These are phyloP conservation scores for Chondrilla cf. caribensis DNA, from an alignment of 37 sponge, comb jelly and placozoan species.

Conservation along the genomic window DNA sequence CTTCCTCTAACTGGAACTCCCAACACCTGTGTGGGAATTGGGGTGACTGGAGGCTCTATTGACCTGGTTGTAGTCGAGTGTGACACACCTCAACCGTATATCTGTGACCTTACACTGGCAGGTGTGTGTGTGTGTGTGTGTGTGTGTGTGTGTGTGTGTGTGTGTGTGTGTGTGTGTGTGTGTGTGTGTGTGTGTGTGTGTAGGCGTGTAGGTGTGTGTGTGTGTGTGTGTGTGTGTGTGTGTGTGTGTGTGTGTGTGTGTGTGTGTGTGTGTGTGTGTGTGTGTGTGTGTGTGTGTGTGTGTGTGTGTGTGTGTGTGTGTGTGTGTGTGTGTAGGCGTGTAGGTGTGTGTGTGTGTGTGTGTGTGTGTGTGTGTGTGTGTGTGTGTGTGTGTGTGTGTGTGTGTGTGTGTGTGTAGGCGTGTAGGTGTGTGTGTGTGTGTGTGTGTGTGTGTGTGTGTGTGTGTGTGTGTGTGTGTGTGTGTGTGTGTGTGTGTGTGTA, in stretches of 20 bases:
- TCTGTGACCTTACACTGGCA: neutral
- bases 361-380: conserved; percentile 17
- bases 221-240: conserved; percentile 17
- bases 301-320: conserved; percentile 18
- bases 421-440: conserved; percentile 16
- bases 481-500: conserved; percentile 11
- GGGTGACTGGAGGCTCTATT: neutral
- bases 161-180: conserved; percentile 26
- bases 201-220: conserved; percentile 3
- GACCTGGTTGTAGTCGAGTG: conserved; percentile 4
- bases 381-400: conserved; percentile 22
- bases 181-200: conserved; percentile 22
- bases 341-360: conserved; percentile 16
- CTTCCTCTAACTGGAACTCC: neutral
- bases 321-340: conserved; percentile 18
- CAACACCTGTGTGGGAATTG: neutral
- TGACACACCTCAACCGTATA: neutral
- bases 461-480: conserved; percentile 1
- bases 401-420: conserved; percentile 4
- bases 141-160: conserved; percentile 8
- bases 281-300: neutral
- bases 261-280: conserved; percentile 11
- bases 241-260: conserved; percentile 22
- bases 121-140: conserved; percentile 1
- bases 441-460: conserved; percentile 11